Evolutionary conservation across 2,888 invertebrate genomes (phyloP).

Genomic region (Scaptomyza caliginosa): DNA sequence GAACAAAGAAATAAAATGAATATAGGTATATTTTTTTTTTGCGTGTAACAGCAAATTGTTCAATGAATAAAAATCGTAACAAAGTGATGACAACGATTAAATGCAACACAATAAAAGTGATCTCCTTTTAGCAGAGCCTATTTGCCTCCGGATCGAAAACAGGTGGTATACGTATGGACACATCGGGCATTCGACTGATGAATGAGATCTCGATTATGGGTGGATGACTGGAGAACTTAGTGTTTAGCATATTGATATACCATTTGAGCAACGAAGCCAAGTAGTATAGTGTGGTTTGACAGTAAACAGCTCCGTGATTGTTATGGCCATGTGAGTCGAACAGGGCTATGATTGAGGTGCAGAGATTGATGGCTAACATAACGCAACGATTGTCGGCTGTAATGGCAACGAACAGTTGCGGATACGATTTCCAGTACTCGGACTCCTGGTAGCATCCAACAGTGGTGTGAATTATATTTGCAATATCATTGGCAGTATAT

Average conservation of each 20-base stretch:
- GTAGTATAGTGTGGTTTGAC: constrained; percentile 52
- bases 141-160: constrained; percentile 11
- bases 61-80: background rate
- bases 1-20: too few species aligned
- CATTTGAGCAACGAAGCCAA: constrained; percentile 63
- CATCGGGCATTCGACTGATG: constrained; percentile 46
- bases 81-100: too few species aligned
- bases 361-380: constrained; percentile 65
- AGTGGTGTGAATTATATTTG: constrained; percentile 55
- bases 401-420: constrained; percentile 69
- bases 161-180: constrained; percentile 44
- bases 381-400: constrained; percentile 77
- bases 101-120: background rate
- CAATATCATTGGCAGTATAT: background rate
- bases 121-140: background rate
- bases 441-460: background rate
- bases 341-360: constrained; percentile 60
- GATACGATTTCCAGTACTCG: constrained; percentile 7
- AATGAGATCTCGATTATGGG: constrained; percentile 74
- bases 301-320: constrained; percentile 65
- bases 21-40: background rate
- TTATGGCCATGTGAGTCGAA: constrained; percentile 78
- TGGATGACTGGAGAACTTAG: constrained; percentile 69
- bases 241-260: constrained; percentile 70
- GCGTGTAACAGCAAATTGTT: background rate